phyloP scores from a whole-genome alignment of 2,888 invertebrate genomes.

The Cephus spinipes region DNA sequence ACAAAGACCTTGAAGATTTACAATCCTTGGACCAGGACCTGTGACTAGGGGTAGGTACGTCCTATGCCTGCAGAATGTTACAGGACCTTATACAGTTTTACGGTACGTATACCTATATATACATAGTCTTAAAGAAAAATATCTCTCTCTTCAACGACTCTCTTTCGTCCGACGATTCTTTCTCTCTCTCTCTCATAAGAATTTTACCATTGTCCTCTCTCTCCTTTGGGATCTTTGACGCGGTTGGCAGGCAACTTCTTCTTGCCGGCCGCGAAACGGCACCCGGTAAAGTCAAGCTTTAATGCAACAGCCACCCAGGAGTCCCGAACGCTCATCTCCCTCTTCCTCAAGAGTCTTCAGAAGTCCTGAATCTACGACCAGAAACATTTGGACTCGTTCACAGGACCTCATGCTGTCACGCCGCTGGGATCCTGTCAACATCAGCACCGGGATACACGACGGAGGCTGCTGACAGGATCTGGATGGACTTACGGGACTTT shows the following conservation, averaged over 20 bases:
- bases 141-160: neutral
- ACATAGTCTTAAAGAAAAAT: neutral
- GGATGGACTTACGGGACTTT: neutral
- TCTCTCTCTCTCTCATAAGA: neutral
- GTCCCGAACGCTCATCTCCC: neutral
- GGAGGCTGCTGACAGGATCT: constrained; percentile 7
- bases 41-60: neutral
- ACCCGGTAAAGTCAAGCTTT: constrained; percentile 34
- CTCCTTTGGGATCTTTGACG: neutral
- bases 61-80: neutral
- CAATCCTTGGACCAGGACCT: constrained; percentile 23
- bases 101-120: neutral
- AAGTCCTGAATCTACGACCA: constrained; percentile 1
- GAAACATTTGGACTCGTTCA: constrained; percentile 21
- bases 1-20: constrained; percentile 41
- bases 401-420: constrained; percentile 31
- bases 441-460: constrained; percentile 32
- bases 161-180: neutral
- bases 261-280: neutral
- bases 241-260: neutral
- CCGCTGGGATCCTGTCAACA: constrained; percentile 39
- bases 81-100: neutral
- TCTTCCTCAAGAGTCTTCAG: neutral
- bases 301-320: constrained; percentile 23
- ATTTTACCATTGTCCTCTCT: neutral